Evolutionary conservation across 2,888 invertebrate genomes (phyloP).

Genomic region (Xylophagus ater): DNA sequence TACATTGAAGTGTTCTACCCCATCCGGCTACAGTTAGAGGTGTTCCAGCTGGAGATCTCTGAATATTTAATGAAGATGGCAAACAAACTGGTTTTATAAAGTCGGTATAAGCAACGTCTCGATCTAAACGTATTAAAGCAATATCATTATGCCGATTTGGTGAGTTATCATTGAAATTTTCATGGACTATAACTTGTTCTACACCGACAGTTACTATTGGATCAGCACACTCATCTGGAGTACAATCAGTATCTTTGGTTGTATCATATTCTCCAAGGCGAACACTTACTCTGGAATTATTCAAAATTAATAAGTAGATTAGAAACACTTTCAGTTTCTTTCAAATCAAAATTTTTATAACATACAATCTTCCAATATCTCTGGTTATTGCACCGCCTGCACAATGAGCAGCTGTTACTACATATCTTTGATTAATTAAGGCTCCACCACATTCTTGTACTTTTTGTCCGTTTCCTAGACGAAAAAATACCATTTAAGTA

Average conservation of each 20-base stretch:
- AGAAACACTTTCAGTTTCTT: background rate
- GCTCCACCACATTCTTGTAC: slow-evolving; percentile 56
- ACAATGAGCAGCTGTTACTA: slow-evolving; percentile 55
- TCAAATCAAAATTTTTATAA: background rate
- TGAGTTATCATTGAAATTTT: slow-evolving; percentile 46
- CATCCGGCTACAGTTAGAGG: slow-evolving; percentile 49
- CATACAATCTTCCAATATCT: slow-evolving; percentile 7
- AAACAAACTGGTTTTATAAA: slow-evolving; percentile 51
- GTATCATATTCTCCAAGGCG: slow-evolving; percentile 34
- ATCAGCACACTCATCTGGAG: slow-evolving; percentile 46
- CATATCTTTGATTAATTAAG: slow-evolving; percentile 52
- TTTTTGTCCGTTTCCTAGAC: slow-evolving; percentile 22
- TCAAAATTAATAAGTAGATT: background rate
- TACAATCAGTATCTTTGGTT: slow-evolving; percentile 25
- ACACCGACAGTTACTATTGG: slow-evolving; percentile 48
- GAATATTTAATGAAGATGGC: slow-evolving; percentile 31
- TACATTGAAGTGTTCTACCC: slow-evolving; percentile 45
- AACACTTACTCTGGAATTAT: slow-evolving; percentile 24
- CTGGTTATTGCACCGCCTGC: slow-evolving; percentile 8
- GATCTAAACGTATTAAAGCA: slow-evolving; percentile 52
- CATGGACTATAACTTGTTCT: slow-evolving; percentile 53
- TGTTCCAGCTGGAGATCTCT: slow-evolving; percentile 31
- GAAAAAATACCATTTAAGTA: slow-evolving; percentile 1
- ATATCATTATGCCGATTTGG: slow-evolving; percentile 56
- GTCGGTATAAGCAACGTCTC: slow-evolving; percentile 44